A percentile compares a stretch with the other conserved stretches of the same genome.
Conservation (phyloP, 2,888 invertebrate species). For the Hecatera dysodea region DNA sequence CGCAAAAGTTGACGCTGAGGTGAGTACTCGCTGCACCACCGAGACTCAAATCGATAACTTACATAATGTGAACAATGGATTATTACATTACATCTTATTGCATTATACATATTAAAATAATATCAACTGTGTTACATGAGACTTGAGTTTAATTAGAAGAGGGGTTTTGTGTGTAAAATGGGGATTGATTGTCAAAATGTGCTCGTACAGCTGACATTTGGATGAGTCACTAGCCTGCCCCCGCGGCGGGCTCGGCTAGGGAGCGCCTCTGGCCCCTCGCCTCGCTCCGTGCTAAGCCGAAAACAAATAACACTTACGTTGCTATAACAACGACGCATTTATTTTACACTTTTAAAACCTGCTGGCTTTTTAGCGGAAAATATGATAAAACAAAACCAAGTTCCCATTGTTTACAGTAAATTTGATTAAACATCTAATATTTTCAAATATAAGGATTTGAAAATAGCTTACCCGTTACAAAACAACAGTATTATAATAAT, state of each 20-base stretch:
- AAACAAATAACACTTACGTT: constrained; percentile 53
- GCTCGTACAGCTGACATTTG: constrained; percentile 67
- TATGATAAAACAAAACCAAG: background rate
- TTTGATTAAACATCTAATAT: background rate
- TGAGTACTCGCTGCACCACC: constrained; percentile 20
- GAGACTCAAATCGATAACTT: constrained; percentile 26
- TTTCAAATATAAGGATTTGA: background rate
- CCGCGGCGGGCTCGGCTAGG: constrained; percentile 52
- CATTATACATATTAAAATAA: constrained; percentile 7
- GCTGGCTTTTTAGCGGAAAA: background rate
- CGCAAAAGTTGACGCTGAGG: constrained; percentile 16
- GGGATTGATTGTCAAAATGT: constrained; percentile 67
- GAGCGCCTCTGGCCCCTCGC: constrained; percentile 64
- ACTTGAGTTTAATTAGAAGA: constrained; percentile 22
- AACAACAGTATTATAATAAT: background rate
- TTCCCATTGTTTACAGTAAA: background rate
- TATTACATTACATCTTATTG: constrained; percentile 1
- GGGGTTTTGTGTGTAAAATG: constrained; percentile 30
- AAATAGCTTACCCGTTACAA: background rate
- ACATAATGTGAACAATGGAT: constrained; percentile 21
- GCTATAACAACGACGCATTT: constrained; percentile 34
- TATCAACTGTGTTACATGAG: background rate
- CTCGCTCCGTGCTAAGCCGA: constrained; percentile 39
- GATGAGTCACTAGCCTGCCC: constrained; percentile 75
- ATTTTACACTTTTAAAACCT: constrained; percentile 12